These are phyloP conservation scores for Philereme vetulata DNA, from an alignment of 2,888 invertebrate species.

Conservation along the genomic window DNA sequence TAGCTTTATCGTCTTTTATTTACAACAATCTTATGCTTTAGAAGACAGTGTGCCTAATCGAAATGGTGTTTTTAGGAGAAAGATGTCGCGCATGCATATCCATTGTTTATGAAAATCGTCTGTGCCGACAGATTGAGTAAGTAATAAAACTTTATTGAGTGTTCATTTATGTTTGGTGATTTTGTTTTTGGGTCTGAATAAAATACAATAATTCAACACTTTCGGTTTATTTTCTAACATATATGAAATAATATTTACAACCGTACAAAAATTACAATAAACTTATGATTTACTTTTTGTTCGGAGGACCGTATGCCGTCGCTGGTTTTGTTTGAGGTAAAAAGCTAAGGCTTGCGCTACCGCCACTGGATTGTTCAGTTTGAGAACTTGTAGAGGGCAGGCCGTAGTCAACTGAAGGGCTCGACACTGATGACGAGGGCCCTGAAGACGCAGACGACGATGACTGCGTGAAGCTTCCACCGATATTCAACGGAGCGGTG, in stretches of 20 bases:
- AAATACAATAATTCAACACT: slow-evolving; percentile 19
- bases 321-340: slow-evolving; percentile 66
- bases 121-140: slow-evolving; percentile 52
- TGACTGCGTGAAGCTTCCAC: slow-evolving; percentile 35
- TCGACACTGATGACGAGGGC: slow-evolving; percentile 43
- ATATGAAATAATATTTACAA: slow-evolving; percentile 48
- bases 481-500: slow-evolving; percentile 52
- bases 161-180: slow-evolving; percentile 8
- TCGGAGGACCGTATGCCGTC: slow-evolving; percentile 64
- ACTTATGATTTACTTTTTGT: slow-evolving; percentile 47
- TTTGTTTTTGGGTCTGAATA: slow-evolving; percentile 12
- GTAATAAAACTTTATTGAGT: slow-evolving; percentile 30
- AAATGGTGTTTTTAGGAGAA: slow-evolving; percentile 48
- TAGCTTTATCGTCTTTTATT: background rate
- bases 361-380: slow-evolving; percentile 31
- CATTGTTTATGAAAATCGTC: slow-evolving; percentile 62
- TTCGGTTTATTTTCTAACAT: slow-evolving; percentile 50
- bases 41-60: slow-evolving; percentile 10
- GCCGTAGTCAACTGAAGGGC: slow-evolving; percentile 51
- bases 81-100: slow-evolving; percentile 40
- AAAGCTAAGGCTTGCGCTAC: slow-evolving; percentile 54
- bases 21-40: slow-evolving; percentile 1
- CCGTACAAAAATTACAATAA: slow-evolving; percentile 25
- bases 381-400: slow-evolving; percentile 50
- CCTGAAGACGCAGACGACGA: slow-evolving; percentile 41